phyloP scores from a whole-genome alignment of 2,797 vertebrate genomes.

The Paramormyrops hopkinsi region DNA sequence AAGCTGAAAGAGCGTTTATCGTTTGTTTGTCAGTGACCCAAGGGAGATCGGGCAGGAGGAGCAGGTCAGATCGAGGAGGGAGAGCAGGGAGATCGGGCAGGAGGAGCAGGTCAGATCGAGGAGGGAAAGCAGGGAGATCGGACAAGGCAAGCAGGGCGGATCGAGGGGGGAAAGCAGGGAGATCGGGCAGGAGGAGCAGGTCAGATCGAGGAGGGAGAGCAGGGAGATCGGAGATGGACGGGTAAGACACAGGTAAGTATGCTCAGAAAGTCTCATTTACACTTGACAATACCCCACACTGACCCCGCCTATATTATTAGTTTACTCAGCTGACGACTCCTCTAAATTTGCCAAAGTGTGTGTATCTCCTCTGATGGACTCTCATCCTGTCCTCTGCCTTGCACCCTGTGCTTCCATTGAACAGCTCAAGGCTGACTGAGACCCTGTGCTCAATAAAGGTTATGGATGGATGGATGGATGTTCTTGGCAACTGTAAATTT shows the following conservation, averaged over 20 bases:
- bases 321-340: not conserved
- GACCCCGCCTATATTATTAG: not conserved
- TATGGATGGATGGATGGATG: not conserved
- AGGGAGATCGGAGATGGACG: not conserved
- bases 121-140: not conserved
- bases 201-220: no score
- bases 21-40: no score
- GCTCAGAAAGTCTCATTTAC: not conserved
- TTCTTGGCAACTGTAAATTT: not conserved
- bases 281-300: not conserved
- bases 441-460: not conserved
- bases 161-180: not conserved
- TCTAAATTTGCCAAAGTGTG: not conserved
- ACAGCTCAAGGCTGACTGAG: not conserved
- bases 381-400: not conserved
- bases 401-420: not conserved
- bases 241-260: not conserved
- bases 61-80: not conserved
- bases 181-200: not conserved
- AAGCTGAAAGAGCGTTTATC: no score
- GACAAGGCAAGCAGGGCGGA: no score
- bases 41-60: not conserved
- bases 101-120: not conserved
- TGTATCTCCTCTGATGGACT: not conserved
- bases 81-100: not conserved